A percentile compares a stretch with the other conserved stretches of the same genome.
phyloP scores from a whole-genome alignment of 23 tunicate genomes.

The Halocynthia roretzi region DNA sequence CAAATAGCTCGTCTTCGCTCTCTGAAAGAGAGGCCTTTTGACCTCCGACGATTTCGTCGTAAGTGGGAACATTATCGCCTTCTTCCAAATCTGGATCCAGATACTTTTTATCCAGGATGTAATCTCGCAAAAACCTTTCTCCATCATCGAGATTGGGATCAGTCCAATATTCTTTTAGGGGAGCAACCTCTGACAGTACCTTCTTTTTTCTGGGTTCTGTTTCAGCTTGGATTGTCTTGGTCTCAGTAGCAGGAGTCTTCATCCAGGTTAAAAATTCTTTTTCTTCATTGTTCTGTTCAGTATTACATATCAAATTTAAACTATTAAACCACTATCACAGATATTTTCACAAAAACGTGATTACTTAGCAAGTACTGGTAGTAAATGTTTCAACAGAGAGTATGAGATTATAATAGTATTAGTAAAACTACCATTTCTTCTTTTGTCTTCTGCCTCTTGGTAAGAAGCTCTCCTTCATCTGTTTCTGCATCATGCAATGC shows the following conservation, averaged over 20 bases:
- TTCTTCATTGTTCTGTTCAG: constrained; percentile 19
- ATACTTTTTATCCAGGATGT: constrained; percentile 53
- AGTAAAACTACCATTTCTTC: constrained; percentile 8
- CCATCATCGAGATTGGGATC: constrained; percentile 49
- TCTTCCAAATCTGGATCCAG: constrained; percentile 19
- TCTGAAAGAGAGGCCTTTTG: constrained; percentile 13
- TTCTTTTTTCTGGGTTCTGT: background rate
- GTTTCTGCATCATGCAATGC: constrained; percentile 26
- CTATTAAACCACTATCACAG: no score
- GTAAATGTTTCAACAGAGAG: background rate
- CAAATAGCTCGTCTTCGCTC: constrained; percentile 55
- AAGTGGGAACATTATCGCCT: constrained; percentile 9
- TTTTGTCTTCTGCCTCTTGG: constrained; percentile 8
- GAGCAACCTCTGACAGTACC: background rate
- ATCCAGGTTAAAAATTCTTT: constrained; percentile 23
- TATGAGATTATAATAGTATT: background rate
- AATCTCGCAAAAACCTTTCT: constrained; percentile 81
- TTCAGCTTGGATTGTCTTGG: background rate
- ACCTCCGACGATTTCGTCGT: constrained; percentile 17
- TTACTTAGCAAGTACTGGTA: no score
- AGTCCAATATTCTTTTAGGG: constrained; percentile 71
- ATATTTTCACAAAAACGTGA: no score
- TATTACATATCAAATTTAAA: no score
- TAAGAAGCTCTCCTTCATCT: constrained; percentile 23
- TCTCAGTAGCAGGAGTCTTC: constrained; percentile 15